Base-by-base conservation (phyloP, 2,113 vertebrate genomes). In the Leptocoma aspasia region DNA sequence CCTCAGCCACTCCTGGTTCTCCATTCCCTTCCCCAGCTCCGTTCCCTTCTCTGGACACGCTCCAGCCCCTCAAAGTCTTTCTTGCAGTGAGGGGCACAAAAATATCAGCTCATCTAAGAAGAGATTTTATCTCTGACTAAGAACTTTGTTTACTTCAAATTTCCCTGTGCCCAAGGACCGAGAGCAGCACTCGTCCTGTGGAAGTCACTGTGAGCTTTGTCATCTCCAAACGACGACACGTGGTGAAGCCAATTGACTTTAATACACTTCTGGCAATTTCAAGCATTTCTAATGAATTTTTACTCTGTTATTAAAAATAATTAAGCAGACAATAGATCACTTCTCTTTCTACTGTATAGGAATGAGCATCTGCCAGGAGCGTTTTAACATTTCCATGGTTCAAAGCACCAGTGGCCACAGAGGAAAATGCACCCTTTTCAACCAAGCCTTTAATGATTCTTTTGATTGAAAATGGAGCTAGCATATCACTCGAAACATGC, bases 311-410 rank as follows among this genome's bases (percentile, higher is more conserved):
- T 52, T 89, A 82, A 66, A 92, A 96, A 89, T 84, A 94, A 95
- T 94, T 94, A 89, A 44, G 81, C 33, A 75, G 89, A 86, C 60
- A 92, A 89, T 73, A 88, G 68, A 92, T 96, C 86, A 52, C 39
- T 86, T 88, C 72, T 75, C 42, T 84, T 91, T 44, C 60, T 78
- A n/a, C 68, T 78, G 42, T 60, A 63, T 6, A 75, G 64, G 86
- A 91, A 97, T 56, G 80, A 94, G 87, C 92, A 96, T 94, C 92
- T 97, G 94, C 72, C 92, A 92, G 91, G 47, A 96, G 68, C 26
- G 4, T 78, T 96, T 89, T 86, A 93, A 93, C 64, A 81, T 91
- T 91, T 92, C 80, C 80, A 81, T 8, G 76, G 76, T 89, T 96
- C 93, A 78, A 92, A 94, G 94, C 92, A 92, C n/a, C 89, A 86